Base-by-base conservation (phyloP, 2,888 invertebrate genomes). In the Eledone cirrhosa region DNA sequence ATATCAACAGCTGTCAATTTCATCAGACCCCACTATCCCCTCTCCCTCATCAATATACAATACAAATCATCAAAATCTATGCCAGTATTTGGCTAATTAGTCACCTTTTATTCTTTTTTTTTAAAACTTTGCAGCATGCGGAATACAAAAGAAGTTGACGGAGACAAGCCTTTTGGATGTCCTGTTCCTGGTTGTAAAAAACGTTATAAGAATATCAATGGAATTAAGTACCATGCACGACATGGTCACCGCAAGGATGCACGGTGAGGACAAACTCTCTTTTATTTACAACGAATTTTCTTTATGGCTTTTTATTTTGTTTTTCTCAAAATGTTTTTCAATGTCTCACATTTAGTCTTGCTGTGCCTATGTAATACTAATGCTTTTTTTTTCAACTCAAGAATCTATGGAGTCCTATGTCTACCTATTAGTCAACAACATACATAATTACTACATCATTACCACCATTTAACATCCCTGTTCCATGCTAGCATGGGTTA, bases 181-280 rank as follows among this genome's bases (percentile, higher is more conserved):
- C 95, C 95, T 1, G 94, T 96, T 80, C 95, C 95, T 77, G 95
- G 95, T 75, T 96, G 96, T 91, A 94, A 95, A 91, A 96, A 96
- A 89, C 93, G 95, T 67, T 96, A 96, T 91, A 96, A 96, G 91
- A 96, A 96, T 90, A 94, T 95, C 80, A 96, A 96, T 91, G 96
- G 96, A 79, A 95, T 96, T 88, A 96, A 95, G 89, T 96, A 96
- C 91, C 96, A 96, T 91, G 95, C 95, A 69, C 95, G 95, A 91
- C 95, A 95, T 90, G 95, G 95, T 14, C 96, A 96, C 91, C 95
- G 95, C 91, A 95, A 95, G 90, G 95, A 95, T 87, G 94, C 94
- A 90, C 95, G 94, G 95, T 95, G 90, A 93, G 94, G 24, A n/a
- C 41, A 8, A 1, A 11, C 41, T 41, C 11, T 41, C 11, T 2